Conservation (phyloP, 2,113 vertebrate genomes). For the Martes martes region DNA sequence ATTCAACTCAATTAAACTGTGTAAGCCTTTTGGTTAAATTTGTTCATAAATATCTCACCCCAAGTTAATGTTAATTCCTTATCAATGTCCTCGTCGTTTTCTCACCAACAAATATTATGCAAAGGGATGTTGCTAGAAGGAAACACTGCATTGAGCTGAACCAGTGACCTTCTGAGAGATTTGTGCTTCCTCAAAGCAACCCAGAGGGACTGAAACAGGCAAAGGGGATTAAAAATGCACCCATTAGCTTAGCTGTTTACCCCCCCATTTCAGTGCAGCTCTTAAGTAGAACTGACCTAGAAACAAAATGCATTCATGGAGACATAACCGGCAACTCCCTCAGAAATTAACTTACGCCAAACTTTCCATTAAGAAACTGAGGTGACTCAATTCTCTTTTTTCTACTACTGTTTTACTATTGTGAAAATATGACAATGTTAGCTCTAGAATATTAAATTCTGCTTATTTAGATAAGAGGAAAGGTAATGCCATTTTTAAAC, state of each 20-base stretch:
- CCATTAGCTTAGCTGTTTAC: neutral
- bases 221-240: neutral
- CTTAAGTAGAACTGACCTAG: constrained; percentile 3
- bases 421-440: constrained; percentile 31
- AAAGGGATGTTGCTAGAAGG: neutral
- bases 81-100: constrained; percentile 39
- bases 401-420: constrained; percentile 11
- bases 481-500: constrained; percentile 54
- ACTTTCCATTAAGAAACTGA: constrained; percentile 32
- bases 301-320: constrained; percentile 9
- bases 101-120: neutral
- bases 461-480: constrained; percentile 55
- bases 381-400: constrained; percentile 26
- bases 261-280: constrained; percentile 10
- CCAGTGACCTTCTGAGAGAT: neutral
- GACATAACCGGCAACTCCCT: neutral
- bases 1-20: constrained; percentile 12
- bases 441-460: constrained; percentile 56
- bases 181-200: constrained; percentile 34
- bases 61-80: constrained; percentile 42
- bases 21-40: constrained; percentile 16
- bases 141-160: constrained; percentile 17
- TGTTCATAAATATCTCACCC: constrained; percentile 27
- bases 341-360: neutral
- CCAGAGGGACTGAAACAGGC: neutral